These are phyloP conservation scores for Pristiophorus japonicus DNA, from an alignment of 2,113 vertebrate genomes.

Conservation along the genomic window DNA sequence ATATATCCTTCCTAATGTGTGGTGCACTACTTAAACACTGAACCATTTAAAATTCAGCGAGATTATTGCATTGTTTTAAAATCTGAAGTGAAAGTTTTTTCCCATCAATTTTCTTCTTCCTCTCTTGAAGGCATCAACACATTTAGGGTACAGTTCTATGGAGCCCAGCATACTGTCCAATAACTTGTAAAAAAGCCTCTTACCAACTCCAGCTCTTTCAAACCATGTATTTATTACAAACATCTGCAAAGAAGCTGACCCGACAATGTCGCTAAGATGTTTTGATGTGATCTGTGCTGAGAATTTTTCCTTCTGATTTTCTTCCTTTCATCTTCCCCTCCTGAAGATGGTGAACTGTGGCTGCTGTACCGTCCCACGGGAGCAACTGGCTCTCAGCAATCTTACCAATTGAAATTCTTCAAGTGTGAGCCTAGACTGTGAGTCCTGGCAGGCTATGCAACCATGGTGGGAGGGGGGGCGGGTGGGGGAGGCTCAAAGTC, in stretches of 20 bases:
- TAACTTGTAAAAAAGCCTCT: neutral
- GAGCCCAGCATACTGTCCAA: neutral
- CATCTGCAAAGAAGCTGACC: conserved; percentile 16
- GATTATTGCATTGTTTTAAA: neutral
- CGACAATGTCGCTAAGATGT: neutral
- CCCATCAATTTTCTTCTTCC: neutral
- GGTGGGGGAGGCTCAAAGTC: neutral
- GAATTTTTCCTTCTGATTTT: neutral
- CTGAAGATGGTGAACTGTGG: neutral
- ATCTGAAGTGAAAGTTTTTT: neutral
- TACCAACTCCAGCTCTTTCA: conserved; percentile 1
- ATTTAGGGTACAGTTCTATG: neutral
- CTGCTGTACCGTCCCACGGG: neutral
- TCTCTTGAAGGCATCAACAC: neutral
- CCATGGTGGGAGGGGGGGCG: neutral
- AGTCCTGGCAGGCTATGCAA: neutral
- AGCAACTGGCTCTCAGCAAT: neutral
- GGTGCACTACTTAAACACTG: neutral
- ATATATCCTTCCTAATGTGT: no score
- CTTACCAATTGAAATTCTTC: conserved; percentile 6
- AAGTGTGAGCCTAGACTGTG: neutral
- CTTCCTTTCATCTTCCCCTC: neutral
- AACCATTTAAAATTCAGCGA: neutral
- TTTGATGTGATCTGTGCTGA: neutral
- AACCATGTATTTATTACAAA: conserved; percentile 20